Evolutionary conservation across 2,888 invertebrate species (phyloP), one percentile per base, ranked within the genome.

Genomic region (Lochmaea capreae): DNA sequence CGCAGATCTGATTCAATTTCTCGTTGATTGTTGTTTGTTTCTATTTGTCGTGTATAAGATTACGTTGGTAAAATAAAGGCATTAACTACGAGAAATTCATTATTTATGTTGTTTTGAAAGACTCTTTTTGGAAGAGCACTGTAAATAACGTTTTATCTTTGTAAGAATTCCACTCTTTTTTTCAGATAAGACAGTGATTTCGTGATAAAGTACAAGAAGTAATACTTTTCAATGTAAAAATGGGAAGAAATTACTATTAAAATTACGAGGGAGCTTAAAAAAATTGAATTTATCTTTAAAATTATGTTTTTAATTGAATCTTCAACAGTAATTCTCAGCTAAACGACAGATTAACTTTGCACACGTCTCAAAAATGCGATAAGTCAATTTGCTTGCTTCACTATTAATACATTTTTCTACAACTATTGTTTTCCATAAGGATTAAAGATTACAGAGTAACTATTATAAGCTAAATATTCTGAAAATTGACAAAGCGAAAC

Each of bases 51-150:
- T 62, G 69, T 75, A 75, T 77, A 72, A 65, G 67, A 72, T 77
- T 77, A 77, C 77, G 75, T 74, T 71, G 71, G 70, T 74, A 71
- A 71, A 74, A 74, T 77, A 74, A 74, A 75, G 65, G 69, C 71
- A 76, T 76, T 74, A 54, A 18, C 8, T 54, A 65, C 67, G 43
- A 73, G 71, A 76, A 76, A 74, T 65, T 71, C 65, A 68, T 74
- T 67, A 68, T 68, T 71, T 65, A 72, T 74, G 71, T 70, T 57
- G 58, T 67, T 67, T 70, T 70, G 70, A 62, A 70, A 65, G 70
- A 72, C 61, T 66, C 66, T 69, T 62, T 33, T 61, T 39, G 18
- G 39, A 39, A n/a, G 43, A 33, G 18, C 39, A 63, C 33, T n/a
- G 63, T 70, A 70, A 70, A 63, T 63, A 63, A 63, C 43, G 33